phyloP scores from a whole-genome alignment of 2,113 vertebrate species.

The Oxygymnocypris stewartii region DNA sequence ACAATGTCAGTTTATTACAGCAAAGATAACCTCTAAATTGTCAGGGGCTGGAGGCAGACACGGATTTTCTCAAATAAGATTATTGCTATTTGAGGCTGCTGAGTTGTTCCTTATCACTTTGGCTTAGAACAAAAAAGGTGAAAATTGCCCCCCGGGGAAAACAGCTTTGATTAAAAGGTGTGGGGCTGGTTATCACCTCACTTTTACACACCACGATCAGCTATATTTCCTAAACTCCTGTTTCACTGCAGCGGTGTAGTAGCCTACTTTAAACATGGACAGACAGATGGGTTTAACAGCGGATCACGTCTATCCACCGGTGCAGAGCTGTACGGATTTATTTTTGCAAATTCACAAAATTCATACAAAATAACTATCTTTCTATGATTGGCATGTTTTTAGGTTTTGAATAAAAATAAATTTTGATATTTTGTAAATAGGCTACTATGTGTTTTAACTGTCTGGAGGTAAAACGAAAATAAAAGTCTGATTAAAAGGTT shows the following conservation, averaged over 20 bases:
- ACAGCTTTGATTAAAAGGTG: slow-evolving; percentile 66
- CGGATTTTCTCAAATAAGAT: slow-evolving; percentile 42
- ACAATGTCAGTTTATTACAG: slow-evolving; percentile 47
- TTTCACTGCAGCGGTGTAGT: slow-evolving; percentile 8
- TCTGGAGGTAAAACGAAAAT: not conserved
- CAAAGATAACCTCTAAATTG: slow-evolving; percentile 46
- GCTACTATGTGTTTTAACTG: not conserved
- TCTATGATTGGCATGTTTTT: not conserved
- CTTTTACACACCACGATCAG: slow-evolving; percentile 32
- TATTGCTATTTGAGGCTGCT: slow-evolving; percentile 57
- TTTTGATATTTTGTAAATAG: not conserved
- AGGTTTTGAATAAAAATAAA: not conserved
- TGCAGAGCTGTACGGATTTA: not conserved
- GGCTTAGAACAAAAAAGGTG: slow-evolving; percentile 64
- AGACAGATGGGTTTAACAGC: not conserved
- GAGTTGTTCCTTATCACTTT: slow-evolving; percentile 59
- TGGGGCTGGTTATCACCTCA: slow-evolving; percentile 51
- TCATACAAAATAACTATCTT: not conserved
- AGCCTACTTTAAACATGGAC: not conserved
- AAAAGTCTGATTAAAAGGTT: not conserved
- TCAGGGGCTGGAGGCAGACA: slow-evolving; percentile 27
- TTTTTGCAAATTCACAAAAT: not conserved
- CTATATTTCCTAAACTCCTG: slow-evolving; percentile 42
- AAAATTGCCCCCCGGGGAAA: slow-evolving; percentile 67
- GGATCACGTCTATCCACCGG: too few species aligned